phyloP scores from a whole-genome alignment of 2,797 vertebrate genomes.

The Pseudocheirus occidentalis region DNA sequence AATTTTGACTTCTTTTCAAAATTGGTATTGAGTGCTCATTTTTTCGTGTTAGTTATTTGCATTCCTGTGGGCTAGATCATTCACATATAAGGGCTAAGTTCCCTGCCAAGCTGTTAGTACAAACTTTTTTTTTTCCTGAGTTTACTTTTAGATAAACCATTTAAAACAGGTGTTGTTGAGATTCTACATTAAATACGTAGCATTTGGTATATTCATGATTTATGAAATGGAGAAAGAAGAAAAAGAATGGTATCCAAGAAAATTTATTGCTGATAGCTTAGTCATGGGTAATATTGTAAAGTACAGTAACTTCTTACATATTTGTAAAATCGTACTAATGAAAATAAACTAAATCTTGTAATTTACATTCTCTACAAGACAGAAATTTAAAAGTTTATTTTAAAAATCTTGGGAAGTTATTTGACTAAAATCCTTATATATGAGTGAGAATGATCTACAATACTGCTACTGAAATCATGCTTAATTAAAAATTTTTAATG shows the following conservation, averaged over 20 bases:
- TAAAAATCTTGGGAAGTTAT: conserved; percentile 53
- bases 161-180: conserved; percentile 74
- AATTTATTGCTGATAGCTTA: conserved; percentile 70
- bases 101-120: conserved; percentile 74
- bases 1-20: conserved; percentile 62
- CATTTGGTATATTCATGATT: conserved; percentile 67
- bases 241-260: conserved; percentile 77
- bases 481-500: neutral
- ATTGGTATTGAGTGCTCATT: conserved; percentile 75
- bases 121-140: conserved; percentile 76
- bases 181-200: conserved; percentile 75
- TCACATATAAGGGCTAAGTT: conserved; percentile 73
- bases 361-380: conserved; percentile 67
- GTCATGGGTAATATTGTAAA: conserved; percentile 65
- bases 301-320: conserved; percentile 59
- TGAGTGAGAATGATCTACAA: conserved; percentile 39
- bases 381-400: conserved; percentile 57
- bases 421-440: conserved; percentile 20
- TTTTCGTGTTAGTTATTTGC: conserved; percentile 72
- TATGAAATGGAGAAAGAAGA: conserved; percentile 75
- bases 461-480: neutral
- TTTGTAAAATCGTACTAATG: conserved; percentile 55
- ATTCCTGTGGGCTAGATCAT: conserved; percentile 80
- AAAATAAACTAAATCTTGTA: conserved; percentile 66
- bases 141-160: conserved; percentile 75